These are phyloP conservation scores for Drosophila triauraria DNA, from an alignment of 1,140 invertebrate genomes.

Conservation along the genomic window DNA sequence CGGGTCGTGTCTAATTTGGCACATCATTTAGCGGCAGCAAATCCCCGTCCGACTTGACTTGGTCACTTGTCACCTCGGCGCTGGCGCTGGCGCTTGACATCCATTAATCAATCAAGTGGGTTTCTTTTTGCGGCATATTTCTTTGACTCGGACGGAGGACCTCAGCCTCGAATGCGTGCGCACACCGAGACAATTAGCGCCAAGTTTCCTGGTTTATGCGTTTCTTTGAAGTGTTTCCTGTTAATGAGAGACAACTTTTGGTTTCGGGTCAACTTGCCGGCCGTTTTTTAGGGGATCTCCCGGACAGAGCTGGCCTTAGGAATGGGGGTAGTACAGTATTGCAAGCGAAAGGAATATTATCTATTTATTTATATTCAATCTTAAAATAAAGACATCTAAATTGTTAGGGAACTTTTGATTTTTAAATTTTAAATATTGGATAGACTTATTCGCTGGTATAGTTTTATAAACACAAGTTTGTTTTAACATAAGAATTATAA, in stretches of 20 bases:
- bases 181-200: slow-evolving; percentile 60
- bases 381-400: no score
- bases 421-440: no score
- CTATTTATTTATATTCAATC: no score
- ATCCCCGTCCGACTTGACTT: slow-evolving; percentile 62
- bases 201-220: slow-evolving; percentile 40
- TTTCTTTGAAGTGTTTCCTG: slow-evolving; percentile 55
- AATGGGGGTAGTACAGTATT: not conserved
- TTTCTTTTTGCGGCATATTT: slow-evolving; percentile 36
- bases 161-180: slow-evolving; percentile 11
- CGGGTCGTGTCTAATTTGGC: slow-evolving; percentile 62
- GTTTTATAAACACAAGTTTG: no score
- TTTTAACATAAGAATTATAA: no score
- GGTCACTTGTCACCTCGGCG: slow-evolving; percentile 72
- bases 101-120: slow-evolving; percentile 78
- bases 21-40: slow-evolving; percentile 69
- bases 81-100: slow-evolving; percentile 65
- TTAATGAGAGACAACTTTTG: slow-evolving; percentile 59
- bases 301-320: not conserved
- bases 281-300: slow-evolving; percentile 23
- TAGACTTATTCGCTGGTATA: no score
- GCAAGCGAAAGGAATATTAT: not conserved
- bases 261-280: slow-evolving; percentile 9
- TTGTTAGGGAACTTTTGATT: no score
- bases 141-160: slow-evolving; percentile 19